Conservation (phyloP, 1,140 invertebrate genomes). For the Bactericera cockerelli region DNA sequence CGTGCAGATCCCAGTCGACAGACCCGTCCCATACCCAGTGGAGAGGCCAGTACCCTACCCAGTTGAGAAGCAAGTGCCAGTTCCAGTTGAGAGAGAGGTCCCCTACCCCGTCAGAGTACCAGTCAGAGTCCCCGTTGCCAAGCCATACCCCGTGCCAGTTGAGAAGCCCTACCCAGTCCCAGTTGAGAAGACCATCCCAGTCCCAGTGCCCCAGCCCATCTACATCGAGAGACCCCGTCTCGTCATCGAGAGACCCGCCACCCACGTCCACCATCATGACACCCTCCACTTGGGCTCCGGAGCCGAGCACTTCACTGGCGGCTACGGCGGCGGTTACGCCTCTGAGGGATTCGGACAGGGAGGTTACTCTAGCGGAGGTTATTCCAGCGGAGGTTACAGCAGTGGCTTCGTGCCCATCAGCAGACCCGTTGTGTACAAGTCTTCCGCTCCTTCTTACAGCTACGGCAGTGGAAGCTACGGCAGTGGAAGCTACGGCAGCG, state of each 20-base stretch:
- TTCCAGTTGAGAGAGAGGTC: neutral
- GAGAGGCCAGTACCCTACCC: neutral
- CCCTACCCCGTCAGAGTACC: neutral
- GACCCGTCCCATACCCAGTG: neutral
- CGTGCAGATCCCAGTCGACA: neutral
- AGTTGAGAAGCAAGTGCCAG: neutral
- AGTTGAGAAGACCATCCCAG: neutral
- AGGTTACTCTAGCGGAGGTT: too few species aligned
- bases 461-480: too few species aligned
- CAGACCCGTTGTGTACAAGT: too few species aligned
- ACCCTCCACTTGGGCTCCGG: neutral
- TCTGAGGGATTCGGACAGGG: too few species aligned
- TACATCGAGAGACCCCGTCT: neutral
- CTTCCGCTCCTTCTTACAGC: too few species aligned
- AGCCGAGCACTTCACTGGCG: neutral
- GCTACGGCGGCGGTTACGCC: too few species aligned
- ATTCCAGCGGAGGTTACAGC: too few species aligned
- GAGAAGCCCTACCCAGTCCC: conserved; percentile 4
- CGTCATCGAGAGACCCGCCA: neutral
- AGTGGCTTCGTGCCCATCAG: too few species aligned
- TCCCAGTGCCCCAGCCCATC: neutral
- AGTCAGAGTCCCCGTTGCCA: neutral
- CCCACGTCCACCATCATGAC: conserved; percentile 1
- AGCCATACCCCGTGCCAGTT: neutral
- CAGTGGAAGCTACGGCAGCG: too few species aligned